phyloP scores from a whole-genome alignment of 2,797 vertebrate genomes.

The Peromyscus attwateri region DNA sequence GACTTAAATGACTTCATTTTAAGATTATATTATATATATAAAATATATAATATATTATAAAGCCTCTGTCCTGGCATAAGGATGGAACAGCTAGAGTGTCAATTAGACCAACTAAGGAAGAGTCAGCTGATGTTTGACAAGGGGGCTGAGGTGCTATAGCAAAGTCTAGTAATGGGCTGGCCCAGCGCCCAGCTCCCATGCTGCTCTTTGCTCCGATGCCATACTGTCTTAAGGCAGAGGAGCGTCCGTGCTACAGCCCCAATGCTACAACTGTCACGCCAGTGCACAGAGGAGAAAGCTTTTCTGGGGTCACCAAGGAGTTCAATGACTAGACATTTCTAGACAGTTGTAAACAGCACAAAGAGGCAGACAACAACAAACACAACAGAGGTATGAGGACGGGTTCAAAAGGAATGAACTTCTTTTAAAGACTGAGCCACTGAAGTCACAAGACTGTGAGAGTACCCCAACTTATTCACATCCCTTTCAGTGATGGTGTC shows the following conservation, averaged over 20 bases:
- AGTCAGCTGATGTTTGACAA: neutral
- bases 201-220: neutral
- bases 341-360: neutral
- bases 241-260: neutral
- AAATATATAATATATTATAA: no score
- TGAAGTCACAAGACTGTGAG: neutral
- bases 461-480: neutral
- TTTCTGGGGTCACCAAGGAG: neutral
- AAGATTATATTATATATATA: neutral
- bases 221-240: neutral
- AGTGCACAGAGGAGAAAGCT: neutral
- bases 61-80: neutral
- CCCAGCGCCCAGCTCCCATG: neutral
- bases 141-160: neutral
- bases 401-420: neutral
- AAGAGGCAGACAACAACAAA: neutral
- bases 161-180: neutral
- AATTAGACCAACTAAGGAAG: neutral
- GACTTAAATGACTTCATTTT: neutral
- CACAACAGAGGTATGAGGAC: neutral
- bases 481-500: neutral
- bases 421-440: neutral
- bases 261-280: neutral
- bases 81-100: neutral
- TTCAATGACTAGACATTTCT: slow-evolving; percentile 6